phyloP scores from a whole-genome alignment of 2,113 vertebrate species.

The Lates calcarifer region DNA sequence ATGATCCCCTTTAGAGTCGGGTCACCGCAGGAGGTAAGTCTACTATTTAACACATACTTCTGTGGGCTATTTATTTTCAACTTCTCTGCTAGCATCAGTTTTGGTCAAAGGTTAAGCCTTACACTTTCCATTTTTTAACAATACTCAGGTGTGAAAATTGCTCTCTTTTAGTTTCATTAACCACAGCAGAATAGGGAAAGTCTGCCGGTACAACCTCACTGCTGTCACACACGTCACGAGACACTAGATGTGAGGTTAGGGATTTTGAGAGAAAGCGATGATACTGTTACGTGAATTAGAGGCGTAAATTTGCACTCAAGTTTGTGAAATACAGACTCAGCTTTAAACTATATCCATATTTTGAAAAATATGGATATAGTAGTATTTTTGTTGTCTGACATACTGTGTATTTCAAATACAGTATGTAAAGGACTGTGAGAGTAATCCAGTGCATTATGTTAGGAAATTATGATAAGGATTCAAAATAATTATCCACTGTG shows the following conservation, averaged over 20 bases:
- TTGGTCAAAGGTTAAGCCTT: neutral
- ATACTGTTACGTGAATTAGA: neutral
- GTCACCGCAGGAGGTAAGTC: slow-evolving; percentile 27
- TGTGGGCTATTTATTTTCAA: slow-evolving; percentile 13
- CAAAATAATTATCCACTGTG: neutral
- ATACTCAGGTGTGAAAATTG: neutral
- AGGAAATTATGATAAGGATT: neutral
- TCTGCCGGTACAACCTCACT: neutral
- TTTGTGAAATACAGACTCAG: neutral
- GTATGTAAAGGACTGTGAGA: neutral
- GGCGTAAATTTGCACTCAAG: neutral
- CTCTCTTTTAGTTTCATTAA: neutral
- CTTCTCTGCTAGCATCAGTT: neutral
- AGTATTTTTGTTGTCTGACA: neutral
- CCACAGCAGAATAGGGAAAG: neutral
- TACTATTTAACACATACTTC: slow-evolving; percentile 10
- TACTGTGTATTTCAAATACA: neutral
- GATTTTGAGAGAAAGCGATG: neutral
- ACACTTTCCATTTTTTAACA: neutral
- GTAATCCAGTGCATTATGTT: neutral
- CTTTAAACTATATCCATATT: neutral
- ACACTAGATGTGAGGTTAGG: neutral
- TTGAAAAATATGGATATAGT: neutral
- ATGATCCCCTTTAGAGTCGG: slow-evolving; percentile 29
- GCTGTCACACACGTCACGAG: neutral